phyloP scores from a whole-genome alignment of 2,797 vertebrate genomes.

The Botia kubotai region DNA sequence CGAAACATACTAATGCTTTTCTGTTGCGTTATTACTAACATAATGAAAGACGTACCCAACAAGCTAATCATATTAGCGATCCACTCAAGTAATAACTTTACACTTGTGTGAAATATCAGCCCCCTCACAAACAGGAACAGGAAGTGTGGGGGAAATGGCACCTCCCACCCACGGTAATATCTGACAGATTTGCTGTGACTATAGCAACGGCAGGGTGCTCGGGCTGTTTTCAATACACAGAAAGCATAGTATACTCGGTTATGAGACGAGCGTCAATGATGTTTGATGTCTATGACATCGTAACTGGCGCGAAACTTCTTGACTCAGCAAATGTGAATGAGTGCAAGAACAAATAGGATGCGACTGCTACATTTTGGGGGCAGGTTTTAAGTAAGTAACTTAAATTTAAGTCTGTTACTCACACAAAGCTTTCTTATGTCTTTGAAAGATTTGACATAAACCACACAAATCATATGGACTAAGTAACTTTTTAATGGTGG shows the following conservation, averaged over 20 bases:
- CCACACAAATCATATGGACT: too few species aligned
- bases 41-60: constrained; percentile 6
- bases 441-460: too few species aligned
- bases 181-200: constrained; percentile 31
- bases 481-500: too few species aligned
- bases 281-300: not conserved
- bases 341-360: not conserved
- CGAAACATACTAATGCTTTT: not conserved
- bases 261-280: not conserved
- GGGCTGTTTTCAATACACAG: too few species aligned
- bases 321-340: not conserved
- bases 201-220: not conserved
- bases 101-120: constrained; percentile 27
- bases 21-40: not conserved
- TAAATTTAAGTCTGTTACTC: not conserved
- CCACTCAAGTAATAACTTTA: constrained; percentile 4
- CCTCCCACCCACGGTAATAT: constrained; percentile 24
- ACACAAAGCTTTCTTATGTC: not conserved
- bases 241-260: not conserved
- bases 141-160: constrained; percentile 38
- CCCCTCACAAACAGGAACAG: constrained; percentile 3
- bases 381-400: too few species aligned
- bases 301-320: not conserved
- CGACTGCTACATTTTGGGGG: too few species aligned
- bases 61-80: constrained; percentile 17